Percentiles rank a stretch among this genome's conserved stretches.
These are phyloP conservation scores for Cotesia typhae DNA, from an alignment of 1,140 invertebrate species.

Conservation along the genomic window DNA sequence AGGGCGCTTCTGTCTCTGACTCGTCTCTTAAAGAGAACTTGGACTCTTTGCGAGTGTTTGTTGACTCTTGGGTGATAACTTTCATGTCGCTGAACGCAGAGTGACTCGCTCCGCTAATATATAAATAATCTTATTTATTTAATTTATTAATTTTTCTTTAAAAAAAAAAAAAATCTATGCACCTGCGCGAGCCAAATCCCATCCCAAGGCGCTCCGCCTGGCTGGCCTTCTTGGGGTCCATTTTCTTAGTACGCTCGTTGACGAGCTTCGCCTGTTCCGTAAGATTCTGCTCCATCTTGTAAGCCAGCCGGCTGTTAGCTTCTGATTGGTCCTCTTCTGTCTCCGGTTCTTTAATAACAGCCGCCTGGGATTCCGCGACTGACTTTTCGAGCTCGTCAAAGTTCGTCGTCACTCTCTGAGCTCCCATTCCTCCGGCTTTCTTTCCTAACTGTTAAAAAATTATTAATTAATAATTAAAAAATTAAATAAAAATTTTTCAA, in stretches of 20 bases:
- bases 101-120: constrained; percentile 84
- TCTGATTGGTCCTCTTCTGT: constrained; percentile 70
- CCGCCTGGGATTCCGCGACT: constrained; percentile 80
- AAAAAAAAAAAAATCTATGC: constrained; percentile 31
- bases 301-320: constrained; percentile 84
- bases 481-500: background rate
- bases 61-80: constrained; percentile 84
- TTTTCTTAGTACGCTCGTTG: constrained; percentile 77
- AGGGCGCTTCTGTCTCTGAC: constrained; percentile 42
- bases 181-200: constrained; percentile 78
- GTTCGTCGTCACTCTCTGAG: constrained; percentile 93
- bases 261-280: constrained; percentile 80
- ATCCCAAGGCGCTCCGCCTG: constrained; percentile 94
- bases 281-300: constrained; percentile 78
- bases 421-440: constrained; percentile 87
- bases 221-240: constrained; percentile 88
- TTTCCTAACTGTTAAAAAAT: constrained; percentile 76
- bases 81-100: constrained; percentile 94
- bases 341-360: constrained; percentile 49
- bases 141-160: no score
- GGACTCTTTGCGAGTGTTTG: constrained; percentile 50
- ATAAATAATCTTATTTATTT: constrained; percentile 9
- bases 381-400: constrained; percentile 96
- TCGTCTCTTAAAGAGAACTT: constrained; percentile 47
- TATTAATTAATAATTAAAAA: background rate